A percentile compares a stretch with the other conserved stretches of the same genome.
phyloP scores from a whole-genome alignment of 2,888 invertebrate species.

The Lissonota sp. region DNA sequence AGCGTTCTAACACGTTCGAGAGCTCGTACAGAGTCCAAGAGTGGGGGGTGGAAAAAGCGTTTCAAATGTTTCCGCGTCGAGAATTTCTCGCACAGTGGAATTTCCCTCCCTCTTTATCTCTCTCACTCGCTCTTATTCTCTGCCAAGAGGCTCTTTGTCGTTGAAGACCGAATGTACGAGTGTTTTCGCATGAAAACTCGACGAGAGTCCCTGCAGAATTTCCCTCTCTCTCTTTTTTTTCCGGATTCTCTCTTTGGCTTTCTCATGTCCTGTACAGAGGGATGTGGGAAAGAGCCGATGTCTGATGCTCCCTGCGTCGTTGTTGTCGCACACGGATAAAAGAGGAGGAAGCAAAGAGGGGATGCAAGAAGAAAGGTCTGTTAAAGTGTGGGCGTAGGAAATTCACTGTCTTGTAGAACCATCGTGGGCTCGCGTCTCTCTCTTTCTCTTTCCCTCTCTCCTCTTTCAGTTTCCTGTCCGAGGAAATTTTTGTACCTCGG shows the following conservation, averaged over 20 bases:
- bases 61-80: slow-evolving; percentile 57
- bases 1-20: slow-evolving; percentile 64
- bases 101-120: slow-evolving; percentile 41
- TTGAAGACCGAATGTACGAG: slow-evolving; percentile 71
- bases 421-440: slow-evolving; percentile 17
- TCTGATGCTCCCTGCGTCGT: slow-evolving; percentile 41
- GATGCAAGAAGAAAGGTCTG: slow-evolving; percentile 25
- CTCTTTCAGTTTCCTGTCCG: slow-evolving; percentile 14
- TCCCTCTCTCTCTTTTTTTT: not conserved
- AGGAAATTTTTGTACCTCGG: slow-evolving; percentile 49
- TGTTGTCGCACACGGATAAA: not conserved
- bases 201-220: slow-evolving; percentile 47
- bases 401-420: slow-evolving; percentile 62
- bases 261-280: slow-evolving; percentile 47
- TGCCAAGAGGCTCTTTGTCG: slow-evolving; percentile 54
- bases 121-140: slow-evolving; percentile 33
- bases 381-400: slow-evolving; percentile 43
- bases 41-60: slow-evolving; percentile 44
- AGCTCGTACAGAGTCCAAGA: slow-evolving; percentile 52
- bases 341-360: slow-evolving; percentile 13
- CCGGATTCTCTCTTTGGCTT: not conserved
- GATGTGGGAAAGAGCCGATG: slow-evolving; percentile 37
- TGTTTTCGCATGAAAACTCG: slow-evolving; percentile 73
- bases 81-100: slow-evolving; percentile 50
- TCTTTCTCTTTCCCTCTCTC: too few relatives aligned